Conservation (phyloP, 2,888 invertebrate species). For the Erebia ligea region DNA sequence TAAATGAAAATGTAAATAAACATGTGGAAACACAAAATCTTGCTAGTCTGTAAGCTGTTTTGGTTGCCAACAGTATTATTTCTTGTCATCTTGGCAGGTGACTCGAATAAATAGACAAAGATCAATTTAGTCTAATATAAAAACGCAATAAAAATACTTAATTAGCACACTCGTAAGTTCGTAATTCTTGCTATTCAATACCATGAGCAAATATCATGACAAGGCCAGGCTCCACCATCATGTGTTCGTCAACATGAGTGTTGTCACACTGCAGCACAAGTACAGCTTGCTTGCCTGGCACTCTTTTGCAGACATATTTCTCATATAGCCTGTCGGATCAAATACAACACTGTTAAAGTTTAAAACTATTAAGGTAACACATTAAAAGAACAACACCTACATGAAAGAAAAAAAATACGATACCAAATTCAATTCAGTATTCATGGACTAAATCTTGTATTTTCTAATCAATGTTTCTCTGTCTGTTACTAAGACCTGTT, state of each 20-base stretch:
- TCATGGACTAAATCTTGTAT: too few relatives aligned
- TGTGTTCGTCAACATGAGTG: slow-evolving; percentile 96
- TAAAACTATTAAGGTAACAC: too few relatives aligned
- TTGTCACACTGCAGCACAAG: slow-evolving; percentile 97
- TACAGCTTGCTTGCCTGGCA: slow-evolving; percentile 98
- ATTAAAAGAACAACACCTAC: too few relatives aligned
- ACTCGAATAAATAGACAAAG: too few relatives aligned
- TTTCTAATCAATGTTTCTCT: too few relatives aligned
- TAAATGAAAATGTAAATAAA: too few relatives aligned
- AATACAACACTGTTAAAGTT: background rate
- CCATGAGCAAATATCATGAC: slow-evolving; percentile 99
- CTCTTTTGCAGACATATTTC: slow-evolving; percentile 96
- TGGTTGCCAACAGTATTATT: background rate
- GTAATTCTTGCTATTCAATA: slow-evolving; percentile 85
- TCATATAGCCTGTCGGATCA: slow-evolving; percentile 86
- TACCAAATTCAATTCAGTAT: too few relatives aligned
- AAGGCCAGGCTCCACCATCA: slow-evolving; percentile 97
- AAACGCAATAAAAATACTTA: background rate
- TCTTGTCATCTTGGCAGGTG: too few relatives aligned
- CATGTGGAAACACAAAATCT: too few relatives aligned
- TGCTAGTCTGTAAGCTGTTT: too few relatives aligned
- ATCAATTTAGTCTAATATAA: background rate
- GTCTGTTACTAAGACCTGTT: too few relatives aligned
- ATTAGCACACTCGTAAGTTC: slow-evolving; percentile 16
- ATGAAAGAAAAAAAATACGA: too few relatives aligned